Conservation (phyloP, 1,140 invertebrate species). For the Thereuonema tuberculata region DNA sequence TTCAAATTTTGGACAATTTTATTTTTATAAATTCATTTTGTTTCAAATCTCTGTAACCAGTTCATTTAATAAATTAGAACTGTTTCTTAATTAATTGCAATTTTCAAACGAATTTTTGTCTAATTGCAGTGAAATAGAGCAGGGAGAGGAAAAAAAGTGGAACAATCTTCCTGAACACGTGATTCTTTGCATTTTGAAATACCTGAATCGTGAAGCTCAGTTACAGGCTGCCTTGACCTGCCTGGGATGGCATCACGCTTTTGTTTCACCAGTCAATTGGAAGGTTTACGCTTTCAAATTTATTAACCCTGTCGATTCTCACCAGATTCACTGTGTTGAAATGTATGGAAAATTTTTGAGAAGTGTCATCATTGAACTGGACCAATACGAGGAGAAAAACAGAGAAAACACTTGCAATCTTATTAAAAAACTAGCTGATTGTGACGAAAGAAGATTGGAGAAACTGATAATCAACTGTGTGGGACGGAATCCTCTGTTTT, state of each 20-base stretch:
- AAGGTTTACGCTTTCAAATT: background rate
- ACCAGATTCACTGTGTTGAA: background rate
- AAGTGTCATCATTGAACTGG: background rate
- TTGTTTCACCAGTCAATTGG: background rate
- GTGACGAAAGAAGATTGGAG: background rate
- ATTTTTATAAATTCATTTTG: too few species aligned
- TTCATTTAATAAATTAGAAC: too few species aligned
- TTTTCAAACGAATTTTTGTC: too few species aligned
- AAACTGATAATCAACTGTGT: background rate
- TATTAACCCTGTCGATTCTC: background rate
- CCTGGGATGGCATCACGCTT: background rate
- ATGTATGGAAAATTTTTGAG: background rate
- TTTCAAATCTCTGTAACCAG: too few species aligned
- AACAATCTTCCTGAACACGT: background rate
- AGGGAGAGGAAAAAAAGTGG: too few species aligned
- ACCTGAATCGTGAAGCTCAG: background rate
- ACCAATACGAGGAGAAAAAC: background rate
- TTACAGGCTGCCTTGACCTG: background rate
- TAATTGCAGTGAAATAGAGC: too few species aligned
- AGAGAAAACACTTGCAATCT: background rate
- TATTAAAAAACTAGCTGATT: background rate
- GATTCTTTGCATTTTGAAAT: background rate
- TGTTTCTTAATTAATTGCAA: too few species aligned
- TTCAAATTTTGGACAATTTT: too few species aligned
- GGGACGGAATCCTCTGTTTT: constrained; percentile 4